Evolutionary conservation across 2,797 vertebrate species (phyloP), one percentile per base, ranked within the genome.

Genomic region (Kryptolebias ocellatus): DNA sequence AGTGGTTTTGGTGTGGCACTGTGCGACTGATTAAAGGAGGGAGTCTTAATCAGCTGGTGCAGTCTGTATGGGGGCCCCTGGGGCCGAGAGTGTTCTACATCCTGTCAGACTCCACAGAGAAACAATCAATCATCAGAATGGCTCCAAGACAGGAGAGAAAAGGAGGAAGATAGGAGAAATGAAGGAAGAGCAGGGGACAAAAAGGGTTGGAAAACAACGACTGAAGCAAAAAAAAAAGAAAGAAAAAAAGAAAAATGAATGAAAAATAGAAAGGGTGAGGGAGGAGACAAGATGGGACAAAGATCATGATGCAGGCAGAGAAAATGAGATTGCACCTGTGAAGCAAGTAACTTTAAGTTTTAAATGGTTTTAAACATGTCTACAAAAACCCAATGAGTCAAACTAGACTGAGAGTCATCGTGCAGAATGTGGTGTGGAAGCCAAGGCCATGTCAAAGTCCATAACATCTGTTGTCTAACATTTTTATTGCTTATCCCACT

Each of bases 101-200:
- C 87, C 92, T 95, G 93, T 96, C 96, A 96, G 93, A 89, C 94
- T 93, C 90, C 39, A 68, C 93, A 93, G 95, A 94, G 94, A 96
- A 96, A 95, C 95, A 98, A 97, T 98, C 96, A 95, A 96, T 98
- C 96, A 98, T 95, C 95, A 91, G 91, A 87, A 88, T 88, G 88
- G 92, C 90, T 91, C 91, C 78, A 79, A 89, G 88, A 94, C 93
- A 94, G 89, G 76, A 74, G 83, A 76, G 79, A 74, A 61, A 20
- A 66, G 67, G 55, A 78, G 74, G 64, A 80, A 85, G 89, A 90
- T 79, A 76, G 79, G 83, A 86, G 79, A 72, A 72, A 86, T 60
- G 78, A 78, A 85, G 74, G 70, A 68, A 79, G 63, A 83, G 70
- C 50, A 76, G 54, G 63, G 53, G 53, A 28, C 58, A 55, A 77